Evolutionary conservation across 2,888 invertebrate species (phyloP), one percentile per base, ranked within the genome.

Genomic region (Chymomyza procnemis): DNA sequence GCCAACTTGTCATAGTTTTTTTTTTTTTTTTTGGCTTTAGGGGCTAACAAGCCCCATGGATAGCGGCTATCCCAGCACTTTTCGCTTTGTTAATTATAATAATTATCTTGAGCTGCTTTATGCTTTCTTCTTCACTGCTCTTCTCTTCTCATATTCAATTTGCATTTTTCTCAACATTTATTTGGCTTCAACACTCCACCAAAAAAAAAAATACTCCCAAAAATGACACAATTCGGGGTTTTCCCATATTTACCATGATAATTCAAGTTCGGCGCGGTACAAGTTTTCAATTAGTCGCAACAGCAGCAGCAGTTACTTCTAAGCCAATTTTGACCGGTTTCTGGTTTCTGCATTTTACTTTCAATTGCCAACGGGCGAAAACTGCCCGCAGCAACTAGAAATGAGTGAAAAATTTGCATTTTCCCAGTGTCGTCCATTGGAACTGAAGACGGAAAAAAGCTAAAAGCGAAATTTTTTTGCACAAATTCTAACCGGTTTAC

Each of bases 401-500:
- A 78, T 83, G 79, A 82, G 19, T 14, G 18, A 50, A 14, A n/a
- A 82, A 82, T 73, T 79, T 50, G 16, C 19, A 50, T 50, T 50
- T n/a, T 14, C 19, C 1, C 16, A 16, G 16, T 50, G 50, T 50
- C 3, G 19, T 18, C 16, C 16, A 50, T 9, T 50, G 16, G 16
- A n/a, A n/a, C n/a, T n/a, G n/a, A n/a, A 12, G 18, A 50, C 50
- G 8, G 18, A 9, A 50, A 50, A 50, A 50, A 50, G 34, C 34
- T 41, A 50, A 50, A 50, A 50, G 50, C 50, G 50, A 50, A 50
- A 50, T 50, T 50, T 50, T n/a, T 12, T 50, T 50, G 9, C 9
- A n/a, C 9, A 61, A 69, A 75, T 78, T 75, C 75, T 77, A 69
- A 79, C 76, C 76, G 73, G 76, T 78, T 78, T 76, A 18, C 1